Evolutionary conservation across 2,113 vertebrate species (phyloP).

Genomic region (Phrynosoma blainvillii): DNA sequence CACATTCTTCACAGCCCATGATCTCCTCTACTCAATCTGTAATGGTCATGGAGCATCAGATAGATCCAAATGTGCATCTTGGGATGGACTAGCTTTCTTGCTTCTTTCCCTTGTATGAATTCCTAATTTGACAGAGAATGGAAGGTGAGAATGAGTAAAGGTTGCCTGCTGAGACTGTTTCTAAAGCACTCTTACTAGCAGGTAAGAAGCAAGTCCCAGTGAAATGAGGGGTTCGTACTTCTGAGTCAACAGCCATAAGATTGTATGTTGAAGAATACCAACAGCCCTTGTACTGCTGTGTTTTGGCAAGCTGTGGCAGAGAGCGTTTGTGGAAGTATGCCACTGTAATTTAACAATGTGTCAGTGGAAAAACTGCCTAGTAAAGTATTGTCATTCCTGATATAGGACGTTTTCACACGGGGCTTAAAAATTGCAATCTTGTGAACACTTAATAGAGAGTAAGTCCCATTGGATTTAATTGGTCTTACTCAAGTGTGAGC

Average conservation of each 20-base stretch:
- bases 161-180: not conserved
- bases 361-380: not conserved
- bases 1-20: constrained; percentile 11
- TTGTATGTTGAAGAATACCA: not conserved
- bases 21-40: constrained; percentile 18
- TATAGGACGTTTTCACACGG: too few species aligned
- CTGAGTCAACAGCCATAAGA: not conserved
- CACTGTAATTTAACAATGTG: not conserved
- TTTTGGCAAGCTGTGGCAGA: not conserved
- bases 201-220: not conserved
- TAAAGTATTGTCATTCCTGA: not conserved
- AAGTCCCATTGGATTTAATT: not conserved
- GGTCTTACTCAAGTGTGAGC: not conserved
- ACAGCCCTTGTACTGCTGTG: not conserved
- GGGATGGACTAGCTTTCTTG: constrained; percentile 7
- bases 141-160: not conserved
- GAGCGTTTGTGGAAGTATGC: not conserved
- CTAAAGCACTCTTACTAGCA: not conserved
- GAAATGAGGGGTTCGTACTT: not conserved
- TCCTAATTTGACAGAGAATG: not conserved
- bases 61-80: constrained; percentile 17
- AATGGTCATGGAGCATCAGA: constrained; percentile 3
- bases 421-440: not conserved
- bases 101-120: not conserved
- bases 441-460: not conserved